phyloP scores from a whole-genome alignment of 2,113 vertebrate genomes.

The Symphodus melops region DNA sequence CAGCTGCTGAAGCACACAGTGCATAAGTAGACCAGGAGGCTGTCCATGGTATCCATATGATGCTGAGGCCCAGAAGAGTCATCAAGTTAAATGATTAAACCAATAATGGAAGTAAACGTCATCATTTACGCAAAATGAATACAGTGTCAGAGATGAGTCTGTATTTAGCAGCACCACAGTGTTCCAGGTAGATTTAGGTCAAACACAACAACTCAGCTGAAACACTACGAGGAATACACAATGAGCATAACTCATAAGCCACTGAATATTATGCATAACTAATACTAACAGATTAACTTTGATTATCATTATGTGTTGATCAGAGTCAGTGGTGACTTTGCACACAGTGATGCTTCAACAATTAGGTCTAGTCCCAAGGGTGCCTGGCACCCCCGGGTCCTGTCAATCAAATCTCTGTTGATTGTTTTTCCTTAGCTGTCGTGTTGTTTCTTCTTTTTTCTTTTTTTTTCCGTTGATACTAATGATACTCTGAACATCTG shows the following conservation, averaged over 20 bases:
- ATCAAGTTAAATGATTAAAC: not conserved
- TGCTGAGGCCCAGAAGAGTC: no score
- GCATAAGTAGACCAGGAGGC: no score
- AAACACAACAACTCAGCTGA: not conserved
- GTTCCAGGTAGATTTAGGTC: not conserved
- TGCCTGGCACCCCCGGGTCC: slow-evolving; percentile 45
- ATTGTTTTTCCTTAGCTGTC: slow-evolving; percentile 64
- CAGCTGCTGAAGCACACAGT: no score
- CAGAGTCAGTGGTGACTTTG: slow-evolving; percentile 17
- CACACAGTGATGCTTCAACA: slow-evolving; percentile 33
- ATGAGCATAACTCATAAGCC: not conserved
- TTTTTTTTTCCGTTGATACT: not conserved
- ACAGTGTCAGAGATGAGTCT: not conserved
- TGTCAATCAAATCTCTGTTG: slow-evolving; percentile 72
- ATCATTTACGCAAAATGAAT: not conserved
- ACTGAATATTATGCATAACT: slow-evolving; percentile 34
- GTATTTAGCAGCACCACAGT: not conserved
- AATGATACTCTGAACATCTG: not conserved
- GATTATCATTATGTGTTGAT: slow-evolving; percentile 40
- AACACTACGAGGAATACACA: not conserved
- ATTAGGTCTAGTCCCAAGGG: slow-evolving; percentile 51
- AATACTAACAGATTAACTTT: slow-evolving; percentile 37
- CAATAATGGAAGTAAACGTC: not conserved
- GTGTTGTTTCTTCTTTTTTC: slow-evolving; percentile 19
- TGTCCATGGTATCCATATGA: no score